Base-by-base conservation (phyloP, 2,797 vertebrate species). In the Ciconia nigra region DNA sequence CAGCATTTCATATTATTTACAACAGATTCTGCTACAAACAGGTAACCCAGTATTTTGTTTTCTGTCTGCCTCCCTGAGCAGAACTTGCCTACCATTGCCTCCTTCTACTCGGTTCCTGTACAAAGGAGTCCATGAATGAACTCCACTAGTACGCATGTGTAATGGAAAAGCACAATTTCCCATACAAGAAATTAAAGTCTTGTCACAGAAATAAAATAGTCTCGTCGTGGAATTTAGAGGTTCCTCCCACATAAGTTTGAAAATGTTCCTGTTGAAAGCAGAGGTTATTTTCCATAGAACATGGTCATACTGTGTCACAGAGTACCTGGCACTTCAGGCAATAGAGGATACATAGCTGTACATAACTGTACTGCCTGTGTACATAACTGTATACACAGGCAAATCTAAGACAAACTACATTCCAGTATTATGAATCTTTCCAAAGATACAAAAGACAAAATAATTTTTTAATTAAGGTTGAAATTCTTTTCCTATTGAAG, bases 371-470 rank as follows among this genome's bases (percentile, higher is more conserved):
- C 37, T 39, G 37, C 37, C 37, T 39, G 37, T 11, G 10, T 41
- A 83, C 39, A 63, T 11, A 71, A 69, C 15, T 19, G 17, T 4
- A 41, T 8, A 41, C 0, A 0, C 13, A 39, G 17, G 26, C 18
- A 91, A 86, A 71, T 39, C 55, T 52, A 63, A 83, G 51, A 49
- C 13, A 80, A 95, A 71, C 44, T 35, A 35, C 8, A 70, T 77
- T 63, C 63, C 22, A 85, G 7, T 17, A 66, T 17, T 21, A 90
- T 2, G 10, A 35, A 69, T 37, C 35, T 74, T 88, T 52, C 57
- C 42, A 15, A 7, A 61, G 73, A 80, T 6, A 77, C 3, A 37
- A 55, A 72, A 67, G 31, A 83, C 28, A 89, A 76, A 89, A 39
- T 19, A 57, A 15, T 55, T 92, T 71, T 71, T 10, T 66, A 94